Conservation (phyloP, 2,797 vertebrate genomes). For the Poeciliopsis paucimaculata region DNA sequence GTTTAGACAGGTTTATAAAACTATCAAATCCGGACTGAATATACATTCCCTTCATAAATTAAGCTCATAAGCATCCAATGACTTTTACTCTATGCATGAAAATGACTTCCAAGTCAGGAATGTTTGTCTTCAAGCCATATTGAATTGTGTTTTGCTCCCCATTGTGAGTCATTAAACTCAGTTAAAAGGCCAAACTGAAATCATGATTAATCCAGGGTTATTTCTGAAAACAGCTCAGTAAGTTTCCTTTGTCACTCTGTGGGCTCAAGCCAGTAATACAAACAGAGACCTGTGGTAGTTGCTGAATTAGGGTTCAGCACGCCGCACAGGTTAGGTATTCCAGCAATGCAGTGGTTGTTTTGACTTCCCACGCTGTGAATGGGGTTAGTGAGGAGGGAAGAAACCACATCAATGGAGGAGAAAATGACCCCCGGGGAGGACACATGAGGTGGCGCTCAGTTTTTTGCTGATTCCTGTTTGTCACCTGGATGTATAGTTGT, state of each 20-base stretch:
- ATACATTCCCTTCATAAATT: not conserved
- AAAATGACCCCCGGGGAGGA: slow-evolving; percentile 50
- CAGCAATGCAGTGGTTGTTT: slow-evolving; percentile 49
- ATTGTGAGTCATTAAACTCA: not conserved
- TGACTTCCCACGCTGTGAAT: slow-evolving; percentile 61
- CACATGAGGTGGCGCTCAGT: slow-evolving; percentile 30
- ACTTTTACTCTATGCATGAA: not conserved
- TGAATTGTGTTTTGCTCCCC: not conserved
- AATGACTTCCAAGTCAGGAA: not conserved
- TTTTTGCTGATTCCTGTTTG: slow-evolving; percentile 17
- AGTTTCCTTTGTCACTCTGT: not conserved
- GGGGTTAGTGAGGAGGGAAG: slow-evolving; percentile 52
- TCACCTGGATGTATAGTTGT: slow-evolving; percentile 1
- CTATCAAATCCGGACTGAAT: not conserved
- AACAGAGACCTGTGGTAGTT: not conserved
- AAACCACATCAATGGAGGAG: slow-evolving; percentile 52
- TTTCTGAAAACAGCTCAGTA: not conserved
- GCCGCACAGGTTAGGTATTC: slow-evolving; percentile 50
- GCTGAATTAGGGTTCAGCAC: slow-evolving; percentile 11
- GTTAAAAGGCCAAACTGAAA: not conserved
- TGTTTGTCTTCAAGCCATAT: not conserved
- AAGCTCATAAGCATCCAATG: not conserved
- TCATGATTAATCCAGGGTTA: not conserved
- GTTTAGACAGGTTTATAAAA: not conserved
- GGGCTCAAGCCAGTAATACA: not conserved